Evolutionary conservation across 2,797 vertebrate genomes (phyloP), one percentile per base, ranked within the genome.

Genomic region (Gymnothorax reevesii): DNA sequence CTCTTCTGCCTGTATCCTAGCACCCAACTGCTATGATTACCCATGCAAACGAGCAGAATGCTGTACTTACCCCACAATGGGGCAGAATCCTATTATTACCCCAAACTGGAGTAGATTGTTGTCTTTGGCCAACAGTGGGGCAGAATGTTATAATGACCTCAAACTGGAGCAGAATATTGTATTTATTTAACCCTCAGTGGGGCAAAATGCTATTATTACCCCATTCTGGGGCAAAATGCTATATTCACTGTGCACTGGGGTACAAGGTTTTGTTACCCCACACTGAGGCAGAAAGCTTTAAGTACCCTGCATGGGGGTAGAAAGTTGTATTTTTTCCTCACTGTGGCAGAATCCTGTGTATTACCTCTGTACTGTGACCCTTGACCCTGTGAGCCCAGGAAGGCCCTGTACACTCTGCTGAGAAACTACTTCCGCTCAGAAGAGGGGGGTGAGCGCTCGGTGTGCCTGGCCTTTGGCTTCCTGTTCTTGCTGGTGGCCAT

Each of bases 1-100:
- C 2, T 97, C 84, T 99, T 98, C 90, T 94, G 96, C 25, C 0
- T 99, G 98, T 99, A 99, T 99, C 98, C 97, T 97, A 42, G 9
- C 33, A 42, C 69, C 71, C 33, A 4, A 13, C 75, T 20, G 7
- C 3, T 77, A 17, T 77, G 10, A 22, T n/a, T 79, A 73, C 25
- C 25, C 33, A 4, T 5, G 62, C 62, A n/a, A 20, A 6, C 20
- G 62, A 20, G 62, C 69, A 73, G 27, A 73, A 73, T 33, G 25
- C 69, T 73, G 25, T 73, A 73, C 13, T 73, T 73, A 33, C 69
- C 69, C 69, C 69, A 33, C 69, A 27, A 7, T 73, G 25, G 27
- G 69, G 10, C 7, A 73, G 17, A 60, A 60, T 60, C 59, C 2
- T 60, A 60, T 60, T 3, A 2, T 17, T 60, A 17, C 59, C 59